These are phyloP conservation scores for Microplitis mediator DNA, from an alignment of 1,140 invertebrate species.

Conservation along the genomic window DNA sequence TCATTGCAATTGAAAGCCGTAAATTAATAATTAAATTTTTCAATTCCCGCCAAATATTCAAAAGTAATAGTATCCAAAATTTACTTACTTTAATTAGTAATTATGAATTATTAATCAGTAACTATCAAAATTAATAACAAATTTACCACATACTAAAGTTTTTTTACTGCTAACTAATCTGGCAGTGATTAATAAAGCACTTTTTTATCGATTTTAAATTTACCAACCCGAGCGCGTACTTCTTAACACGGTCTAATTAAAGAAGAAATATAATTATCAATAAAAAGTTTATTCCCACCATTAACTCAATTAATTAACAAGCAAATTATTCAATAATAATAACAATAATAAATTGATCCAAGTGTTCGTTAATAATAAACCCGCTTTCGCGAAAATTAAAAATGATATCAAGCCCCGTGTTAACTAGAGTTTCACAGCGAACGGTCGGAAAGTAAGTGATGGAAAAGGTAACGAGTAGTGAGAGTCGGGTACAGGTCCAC, in stretches of 20 bases:
- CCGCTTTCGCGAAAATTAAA: not conserved
- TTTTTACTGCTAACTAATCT: not conserved
- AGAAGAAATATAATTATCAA: not conserved
- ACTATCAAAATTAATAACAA: too few relatives aligned
- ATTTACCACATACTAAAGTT: too few relatives aligned
- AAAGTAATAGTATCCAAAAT: not conserved
- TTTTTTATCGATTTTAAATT: slow-evolving; percentile 1
- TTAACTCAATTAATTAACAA: too few relatives aligned
- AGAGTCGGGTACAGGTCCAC: not conserved
- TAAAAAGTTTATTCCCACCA: too few relatives aligned
- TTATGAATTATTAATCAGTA: not conserved
- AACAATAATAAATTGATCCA: too few relatives aligned
- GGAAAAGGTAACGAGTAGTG: not conserved
- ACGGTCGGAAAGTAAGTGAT: not conserved
- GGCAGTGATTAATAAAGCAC: not conserved
- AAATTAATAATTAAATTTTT: too few relatives aligned
- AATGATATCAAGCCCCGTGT: too few relatives aligned
- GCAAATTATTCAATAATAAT: too few relatives aligned
- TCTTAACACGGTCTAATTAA: not conserved
- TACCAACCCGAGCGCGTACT: not conserved
- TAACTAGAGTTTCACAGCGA: too few relatives aligned
- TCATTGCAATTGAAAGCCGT: too few relatives aligned
- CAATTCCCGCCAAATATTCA: not conserved
- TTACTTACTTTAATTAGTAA: not conserved
- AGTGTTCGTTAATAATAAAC: not conserved